phyloP scores from a whole-genome alignment of 2,888 invertebrate genomes.

The Dolichopus griseipennis region DNA sequence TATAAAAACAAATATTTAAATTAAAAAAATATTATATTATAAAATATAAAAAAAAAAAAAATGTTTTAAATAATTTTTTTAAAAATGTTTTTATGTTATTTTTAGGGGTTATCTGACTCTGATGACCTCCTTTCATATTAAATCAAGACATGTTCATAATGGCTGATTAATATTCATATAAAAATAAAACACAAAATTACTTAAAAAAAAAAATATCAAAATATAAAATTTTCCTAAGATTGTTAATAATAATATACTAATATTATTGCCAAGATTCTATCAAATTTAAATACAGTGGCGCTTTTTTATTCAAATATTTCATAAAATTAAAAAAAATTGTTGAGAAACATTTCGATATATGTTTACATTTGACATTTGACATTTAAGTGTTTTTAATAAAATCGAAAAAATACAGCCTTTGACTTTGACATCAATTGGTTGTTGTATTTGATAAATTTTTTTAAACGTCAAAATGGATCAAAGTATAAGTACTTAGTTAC shows the following conservation, averaged over 20 bases:
- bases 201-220: neutral
- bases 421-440: too few species aligned
- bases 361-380: too few species aligned
- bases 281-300: too few species aligned
- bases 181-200: neutral
- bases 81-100: neutral
- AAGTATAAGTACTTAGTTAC: too few species aligned
- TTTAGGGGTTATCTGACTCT: neutral
- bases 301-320: too few species aligned
- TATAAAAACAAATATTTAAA: neutral
- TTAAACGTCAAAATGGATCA: too few species aligned
- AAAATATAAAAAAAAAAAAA: neutral
- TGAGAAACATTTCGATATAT: too few species aligned
- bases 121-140: slow-evolving; percentile 9
- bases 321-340: too few species aligned
- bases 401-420: too few species aligned
- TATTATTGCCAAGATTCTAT: too few species aligned
- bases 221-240: neutral
- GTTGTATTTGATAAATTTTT: too few species aligned
- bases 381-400: too few species aligned
- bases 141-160: slow-evolving; percentile 9
- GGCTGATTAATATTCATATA: neutral
- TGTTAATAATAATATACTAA: neutral
- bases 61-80: neutral
- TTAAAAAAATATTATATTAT: neutral